A percentile compares a stretch with the other conserved stretches of the same genome.
These are phyloP conservation scores for Phyllotis vaccarum DNA, from an alignment of 2,797 vertebrate species.

Conservation along the genomic window DNA sequence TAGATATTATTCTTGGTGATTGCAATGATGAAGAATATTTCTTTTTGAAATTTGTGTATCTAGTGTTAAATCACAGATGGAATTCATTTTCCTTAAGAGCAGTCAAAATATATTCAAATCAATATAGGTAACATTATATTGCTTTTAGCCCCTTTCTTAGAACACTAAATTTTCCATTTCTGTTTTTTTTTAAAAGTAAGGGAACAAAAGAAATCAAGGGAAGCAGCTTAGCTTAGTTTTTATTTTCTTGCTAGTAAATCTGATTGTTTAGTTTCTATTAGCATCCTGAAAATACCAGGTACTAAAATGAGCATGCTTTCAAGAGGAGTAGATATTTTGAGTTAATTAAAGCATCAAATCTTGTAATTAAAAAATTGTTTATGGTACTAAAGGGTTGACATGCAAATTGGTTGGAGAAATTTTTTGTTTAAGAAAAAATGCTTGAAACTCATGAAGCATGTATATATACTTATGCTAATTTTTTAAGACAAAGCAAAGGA, in stretches of 20 bases:
- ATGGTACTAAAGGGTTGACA: neutral
- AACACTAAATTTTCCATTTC: conserved; percentile 26
- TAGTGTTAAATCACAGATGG: neutral
- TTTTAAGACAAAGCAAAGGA: conserved; percentile 36
- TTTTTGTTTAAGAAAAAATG: conserved; percentile 40
- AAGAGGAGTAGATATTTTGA: conserved; percentile 55
- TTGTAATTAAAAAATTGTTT: conserved; percentile 58
- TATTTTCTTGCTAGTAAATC: conserved; percentile 38
- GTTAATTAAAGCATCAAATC: conserved; percentile 62
- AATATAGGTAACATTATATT: neutral
- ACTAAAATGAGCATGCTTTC: conserved; percentile 45
- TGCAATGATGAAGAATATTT: conserved; percentile 14
- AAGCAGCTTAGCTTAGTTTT: conserved; percentile 34
- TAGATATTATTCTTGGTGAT: conserved; percentile 38
- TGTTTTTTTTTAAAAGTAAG: conserved; percentile 50
- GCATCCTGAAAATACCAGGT: conserved; percentile 40
- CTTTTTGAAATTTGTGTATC: conserved; percentile 7
- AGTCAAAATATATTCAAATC: conserved; percentile 46
- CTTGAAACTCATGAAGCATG: neutral
- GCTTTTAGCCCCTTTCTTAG: neutral
- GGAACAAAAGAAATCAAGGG: conserved; percentile 34
- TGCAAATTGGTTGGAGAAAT: conserved; percentile 52
- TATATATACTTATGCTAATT: conserved; percentile 29
- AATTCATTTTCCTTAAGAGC: conserved; percentile 52
- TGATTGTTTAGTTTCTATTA: conserved; percentile 51